Evolutionary conservation across 2,797 vertebrate species (phyloP), one percentile per base, ranked within the genome.

Genomic region (Astyanax mexicanus): DNA sequence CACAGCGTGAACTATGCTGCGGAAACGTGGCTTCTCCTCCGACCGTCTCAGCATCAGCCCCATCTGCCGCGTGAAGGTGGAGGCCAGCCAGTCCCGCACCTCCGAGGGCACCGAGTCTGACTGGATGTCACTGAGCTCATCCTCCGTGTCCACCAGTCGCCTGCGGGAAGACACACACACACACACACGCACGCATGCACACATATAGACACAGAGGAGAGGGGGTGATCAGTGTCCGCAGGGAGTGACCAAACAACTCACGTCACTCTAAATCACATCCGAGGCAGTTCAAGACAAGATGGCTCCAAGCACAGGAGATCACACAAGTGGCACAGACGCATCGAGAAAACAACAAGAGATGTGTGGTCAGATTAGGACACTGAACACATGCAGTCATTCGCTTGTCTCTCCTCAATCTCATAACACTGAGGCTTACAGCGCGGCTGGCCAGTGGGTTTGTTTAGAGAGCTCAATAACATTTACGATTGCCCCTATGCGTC

Each of bases 1-100:
- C 54, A 99, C 96, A 0, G 95, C 97, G 10, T 98, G 97, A 54
- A 99, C 97, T 0, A 99, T 98, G 88, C 93, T 98, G 81, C 95
- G 95, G 87, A 99, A 99, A 0, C 95, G 90, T 0, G 95, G 96
- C 69, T 98, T 99, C 82, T 99, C 97, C 60, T 99, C 96, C 0
- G 87, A 94, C 55, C 92, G 91, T 44, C 91, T 93, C 19, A 96
- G 88, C 91, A 95, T 95, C 89, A 96, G 92, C 19, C 93, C 93
- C 93, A 95, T 96, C 87, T 98, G 97, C 40, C 94, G 85, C 0
- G 97, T 98, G 84, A 99, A 99, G 60, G 97, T 99, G 74, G 96
- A 95, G 37, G 97, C 96, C 89, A 99, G 89, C 97, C 97, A 99
- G 71, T 99, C 96, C 64, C 96, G 95, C 47, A 99, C 97, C 85